phyloP scores from a whole-genome alignment of 2,797 vertebrate species.

The Saxicola maurus region DNA sequence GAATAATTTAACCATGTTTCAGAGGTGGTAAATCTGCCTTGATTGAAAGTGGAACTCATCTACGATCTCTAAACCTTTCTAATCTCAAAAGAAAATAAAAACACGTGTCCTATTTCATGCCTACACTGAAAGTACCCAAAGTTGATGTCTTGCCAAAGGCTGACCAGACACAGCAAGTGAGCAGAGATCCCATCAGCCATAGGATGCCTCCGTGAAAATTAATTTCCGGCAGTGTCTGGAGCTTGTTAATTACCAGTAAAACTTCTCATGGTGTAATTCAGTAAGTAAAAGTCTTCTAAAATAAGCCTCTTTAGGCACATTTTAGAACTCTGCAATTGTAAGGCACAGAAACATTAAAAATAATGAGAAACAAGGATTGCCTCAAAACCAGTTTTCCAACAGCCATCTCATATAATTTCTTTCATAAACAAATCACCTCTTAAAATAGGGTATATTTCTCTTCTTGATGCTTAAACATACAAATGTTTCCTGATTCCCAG shows the following conservation, averaged over 20 bases:
- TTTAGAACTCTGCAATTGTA: background rate
- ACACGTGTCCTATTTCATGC: rapidly evolving
- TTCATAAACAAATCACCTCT: rapidly evolving
- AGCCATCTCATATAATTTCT: background rate
- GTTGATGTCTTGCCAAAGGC: background rate
- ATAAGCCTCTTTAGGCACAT: background rate
- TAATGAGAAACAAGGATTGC: background rate
- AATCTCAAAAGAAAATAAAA: background rate
- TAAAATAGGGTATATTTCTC: background rate
- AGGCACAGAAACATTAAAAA: background rate
- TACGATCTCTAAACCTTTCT: background rate
- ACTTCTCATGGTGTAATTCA: background rate
- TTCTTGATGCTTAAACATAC: background rate
- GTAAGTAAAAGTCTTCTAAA: background rate
- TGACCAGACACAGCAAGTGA: background rate
- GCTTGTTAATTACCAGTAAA: background rate
- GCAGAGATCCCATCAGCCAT: background rate
- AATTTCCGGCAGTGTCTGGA: background rate
- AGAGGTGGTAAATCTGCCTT: background rate
- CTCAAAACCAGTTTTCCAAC: background rate
- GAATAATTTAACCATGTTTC: background rate
- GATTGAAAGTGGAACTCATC: background rate
- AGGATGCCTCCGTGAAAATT: background rate
- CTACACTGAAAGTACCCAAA: background rate
- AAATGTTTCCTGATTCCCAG: background rate